Base-by-base conservation (phyloP, 2,888 invertebrate species). In the Horisme vitalbata region DNA sequence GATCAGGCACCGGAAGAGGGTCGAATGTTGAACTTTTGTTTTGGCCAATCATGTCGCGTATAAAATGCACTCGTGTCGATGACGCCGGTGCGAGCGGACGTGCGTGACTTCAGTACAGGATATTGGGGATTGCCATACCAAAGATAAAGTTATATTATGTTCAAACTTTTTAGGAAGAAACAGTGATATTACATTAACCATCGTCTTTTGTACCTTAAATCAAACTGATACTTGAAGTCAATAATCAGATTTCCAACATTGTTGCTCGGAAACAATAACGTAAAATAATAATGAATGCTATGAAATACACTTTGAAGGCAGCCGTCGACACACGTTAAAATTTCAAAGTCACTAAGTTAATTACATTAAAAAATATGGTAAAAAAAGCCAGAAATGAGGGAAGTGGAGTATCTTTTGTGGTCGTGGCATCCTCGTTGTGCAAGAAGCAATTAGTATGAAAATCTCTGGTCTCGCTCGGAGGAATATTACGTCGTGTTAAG, bases 1-100 rank as follows among this genome's bases (percentile, higher is more conserved):
- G 65, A 59, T 28, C 48, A 57, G 66, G 63, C 75, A 79, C 82
- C 84, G 86, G 85, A 85, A 85, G 79, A 79, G 75, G 84, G 81
- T 63, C 75, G 79, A 75, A 68, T 71, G 68, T 76, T 79, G 78
- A 79, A 78, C 78, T 79, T 81, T 65, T 32, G 52, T 47, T 52
- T 66, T 61, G 61, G 63, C 65, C 69, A 68, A 68, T 64, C 61
- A 61, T 60, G 50, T 49, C 47, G 52, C 52, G 41, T 33, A 32
- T 24, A 15, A 12, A 36, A 34, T 58, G 65, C 74, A 72, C 64
- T 71, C 67, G 69, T 67, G 59, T 62, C 60, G 67, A 57, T 69
- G 71, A 72, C 66, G 69, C 60, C 61, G 56, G 59, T 44, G 56
- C 50, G 54, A 63, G 57, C 72, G 75, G 71, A 74, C 74, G 71